These are phyloP conservation scores for Monoplex corrugatus DNA, from an alignment of 2,888 invertebrate species.

Conservation along the genomic window DNA sequence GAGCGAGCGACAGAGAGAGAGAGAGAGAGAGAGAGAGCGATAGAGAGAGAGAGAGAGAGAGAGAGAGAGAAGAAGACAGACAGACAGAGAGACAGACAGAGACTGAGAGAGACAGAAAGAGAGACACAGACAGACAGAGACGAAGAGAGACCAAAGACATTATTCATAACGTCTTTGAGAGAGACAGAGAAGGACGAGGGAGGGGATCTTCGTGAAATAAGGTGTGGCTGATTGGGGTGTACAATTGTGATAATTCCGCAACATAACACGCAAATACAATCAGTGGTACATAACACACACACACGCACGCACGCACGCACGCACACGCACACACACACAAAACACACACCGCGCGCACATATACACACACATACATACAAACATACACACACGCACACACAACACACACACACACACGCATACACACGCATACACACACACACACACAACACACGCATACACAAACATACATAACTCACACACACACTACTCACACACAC, in stretches of 20 bases:
- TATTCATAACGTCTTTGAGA: too few species aligned
- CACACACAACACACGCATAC: background rate
- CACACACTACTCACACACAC: too few species aligned
- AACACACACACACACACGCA: background rate
- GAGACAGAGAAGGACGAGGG: background rate
- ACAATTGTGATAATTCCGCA: too few species aligned
- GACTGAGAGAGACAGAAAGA: background rate
- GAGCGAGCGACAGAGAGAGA: constrained; percentile 60
- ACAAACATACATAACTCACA: background rate
- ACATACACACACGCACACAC: background rate
- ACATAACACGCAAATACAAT: too few species aligned
- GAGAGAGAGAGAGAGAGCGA: constrained; percentile 55
- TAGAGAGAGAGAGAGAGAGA: constrained; percentile 17
- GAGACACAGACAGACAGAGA: background rate
- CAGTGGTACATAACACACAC: too few species aligned
- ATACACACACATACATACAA: too few species aligned
- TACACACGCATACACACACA: background rate
- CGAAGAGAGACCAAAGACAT: background rate
- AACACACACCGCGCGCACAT: too few species aligned
- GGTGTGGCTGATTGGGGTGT: too few species aligned
- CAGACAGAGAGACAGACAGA: too few species aligned
- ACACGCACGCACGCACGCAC: constrained; percentile 35
- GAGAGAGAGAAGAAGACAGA: constrained; percentile 36
- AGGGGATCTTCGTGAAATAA: background rate
- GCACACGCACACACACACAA: too few species aligned